Evolutionary conservation across 2,888 invertebrate genomes (phyloP), one percentile per base, ranked within the genome.

Genomic region (Dynastes maya): DNA sequence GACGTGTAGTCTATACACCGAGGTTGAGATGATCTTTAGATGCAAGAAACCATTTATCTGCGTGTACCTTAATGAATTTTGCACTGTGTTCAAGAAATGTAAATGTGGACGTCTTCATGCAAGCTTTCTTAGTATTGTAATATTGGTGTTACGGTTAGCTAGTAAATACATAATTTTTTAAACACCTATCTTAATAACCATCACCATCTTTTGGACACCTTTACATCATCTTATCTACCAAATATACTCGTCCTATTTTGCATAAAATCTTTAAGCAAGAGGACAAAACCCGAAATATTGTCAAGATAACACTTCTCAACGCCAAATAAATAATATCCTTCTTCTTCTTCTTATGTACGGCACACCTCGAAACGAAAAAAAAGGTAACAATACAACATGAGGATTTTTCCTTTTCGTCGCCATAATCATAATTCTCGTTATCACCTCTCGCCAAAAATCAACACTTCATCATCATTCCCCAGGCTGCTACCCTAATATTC

Each of bases 391-490:
- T 45, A 45, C 45, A 11, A 45, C 11, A 11, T 11, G 8, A 45
- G 45, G 45, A 45, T 45, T 45, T 45, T 8, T 45, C n/a, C 63
- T 32, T 51, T 51, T 13, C 27, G 61, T 61, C 61, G 27, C 61
- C 72, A 49, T 74, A 55, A 71, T 68, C 72, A 29, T 74, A 58
- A 71, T 68, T 74, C 72, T 61, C 61, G 40, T 74, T 61, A 45
- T 61, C 72, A 74, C 72, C 61, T 74, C 55, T 74, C 45, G 72
- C 72, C 72, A 74, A 74, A 74, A 74, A 74, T 74, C 72, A 74
- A 74, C 72, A 74, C 72, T 74, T 74, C 72, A 74, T 74, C 72
- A 74, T 74, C 45, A 45, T 72, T 49, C 72, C 5, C 51, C 22
- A 29, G 29, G 29, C 22, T 27, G 13, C 16, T n/a, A 55, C 40